Evolutionary conservation across 2,888 invertebrate genomes (phyloP).

Genomic region (Spodoptera littoralis): DNA sequence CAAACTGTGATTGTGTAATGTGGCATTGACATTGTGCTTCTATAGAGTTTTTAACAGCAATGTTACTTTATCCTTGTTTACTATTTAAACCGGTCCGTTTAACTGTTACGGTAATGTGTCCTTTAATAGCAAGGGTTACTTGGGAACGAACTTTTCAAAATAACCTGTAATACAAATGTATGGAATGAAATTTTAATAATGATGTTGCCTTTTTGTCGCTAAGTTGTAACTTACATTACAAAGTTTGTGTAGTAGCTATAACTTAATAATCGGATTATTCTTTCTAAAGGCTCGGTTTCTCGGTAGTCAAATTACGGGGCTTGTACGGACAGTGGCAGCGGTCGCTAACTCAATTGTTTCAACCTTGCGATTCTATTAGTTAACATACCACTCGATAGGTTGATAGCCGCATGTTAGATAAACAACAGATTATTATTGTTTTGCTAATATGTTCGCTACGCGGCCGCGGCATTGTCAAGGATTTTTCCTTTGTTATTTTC

Average conservation of each 20-base stretch:
- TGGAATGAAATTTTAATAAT: no score
- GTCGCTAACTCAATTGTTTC: slow-evolving; percentile 75
- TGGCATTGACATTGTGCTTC: slow-evolving; percentile 56
- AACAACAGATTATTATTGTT: slow-evolving; percentile 48
- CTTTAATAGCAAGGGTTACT: no score
- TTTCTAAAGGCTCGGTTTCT: not conserved
- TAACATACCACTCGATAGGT: slow-evolving; percentile 63
- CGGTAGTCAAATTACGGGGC: slow-evolving; percentile 27
- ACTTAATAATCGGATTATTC: no score
- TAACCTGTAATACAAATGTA: no score
- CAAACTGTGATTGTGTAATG: slow-evolving; percentile 44
- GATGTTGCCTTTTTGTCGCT: no score
- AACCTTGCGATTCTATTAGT: slow-evolving; percentile 81
- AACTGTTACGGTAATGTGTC: not conserved
- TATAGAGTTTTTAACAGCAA: slow-evolving; percentile 28
- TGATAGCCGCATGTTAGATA: slow-evolving; percentile 59
- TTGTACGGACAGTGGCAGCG: slow-evolving; percentile 62
- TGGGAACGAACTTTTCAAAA: no score
- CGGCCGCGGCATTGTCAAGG: slow-evolving; percentile 24
- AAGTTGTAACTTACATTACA: no score
- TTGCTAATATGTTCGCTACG: slow-evolving; percentile 18
- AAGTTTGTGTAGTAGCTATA: no score
- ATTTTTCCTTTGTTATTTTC: slow-evolving; percentile 1
- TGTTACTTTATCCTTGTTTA: slow-evolving; percentile 26
- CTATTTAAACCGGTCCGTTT: not conserved